Conservation (phyloP, 2,113 vertebrate genomes). For the human region GRCh38 chr5:96484501-96485000, state of each 20-base stretch:
- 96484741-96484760: background rate
- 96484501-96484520: conserved; percentile 64
- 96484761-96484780: background rate
- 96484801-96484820: background rate
- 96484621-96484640: background rate
- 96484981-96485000: background rate
- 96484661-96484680: background rate
- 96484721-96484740: background rate
- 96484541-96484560: conserved; percentile 46
- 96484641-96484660: conserved; percentile 12
- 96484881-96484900: background rate
- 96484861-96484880: background rate
- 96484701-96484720: background rate
- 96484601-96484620: conserved; percentile 24
- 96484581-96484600: conserved; percentile 35
- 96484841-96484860: background rate
- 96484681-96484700: background rate
- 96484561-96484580: conserved; percentile 35
- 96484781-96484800: background rate
- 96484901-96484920: background rate
- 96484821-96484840: background rate
- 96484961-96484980: background rate
- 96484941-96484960: conserved; percentile 6
- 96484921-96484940: background rate
- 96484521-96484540: conserved; percentile 71